These are phyloP conservation scores for Cuculus canorus DNA, from an alignment of 2,797 vertebrate species.

Conservation along the genomic window DNA sequence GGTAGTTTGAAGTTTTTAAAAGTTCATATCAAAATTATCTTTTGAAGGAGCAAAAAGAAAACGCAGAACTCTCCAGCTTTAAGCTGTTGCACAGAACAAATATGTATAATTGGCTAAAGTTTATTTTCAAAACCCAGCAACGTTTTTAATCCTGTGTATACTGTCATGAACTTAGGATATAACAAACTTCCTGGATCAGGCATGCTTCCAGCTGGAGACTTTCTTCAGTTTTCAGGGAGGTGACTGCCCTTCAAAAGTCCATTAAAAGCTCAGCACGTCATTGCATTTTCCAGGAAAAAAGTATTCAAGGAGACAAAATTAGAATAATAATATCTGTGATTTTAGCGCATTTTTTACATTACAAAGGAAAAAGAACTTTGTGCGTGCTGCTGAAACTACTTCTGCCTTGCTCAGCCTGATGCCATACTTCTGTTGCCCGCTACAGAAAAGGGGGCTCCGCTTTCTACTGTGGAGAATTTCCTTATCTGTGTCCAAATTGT, in stretches of 20 bases:
- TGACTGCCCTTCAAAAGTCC: not conserved
- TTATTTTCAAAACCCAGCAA: not conserved
- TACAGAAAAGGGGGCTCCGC: not conserved
- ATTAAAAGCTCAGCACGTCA: rapidly evolving
- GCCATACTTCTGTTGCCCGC: not conserved
- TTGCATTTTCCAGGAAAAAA: not conserved
- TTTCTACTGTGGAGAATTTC: not conserved
- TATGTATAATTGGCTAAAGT: not conserved
- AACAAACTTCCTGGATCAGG: not conserved
- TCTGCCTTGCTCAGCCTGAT: not conserved
- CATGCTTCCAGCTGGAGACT: not conserved
- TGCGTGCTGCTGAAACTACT: not conserved
- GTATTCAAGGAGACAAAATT: not conserved
- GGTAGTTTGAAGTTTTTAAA: not conserved
- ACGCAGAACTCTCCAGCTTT: not conserved
- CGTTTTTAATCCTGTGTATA: not conserved
- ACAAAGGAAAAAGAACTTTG: not conserved
- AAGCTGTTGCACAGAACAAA: not conserved
- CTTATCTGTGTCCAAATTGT: not conserved
- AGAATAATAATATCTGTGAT: not conserved
- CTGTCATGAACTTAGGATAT: not conserved
- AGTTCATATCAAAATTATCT: not conserved
- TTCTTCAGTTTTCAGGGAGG: not conserved
- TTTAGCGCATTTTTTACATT: not conserved
- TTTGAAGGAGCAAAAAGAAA: not conserved